Percentiles rank a stretch among this genome's conserved stretches.
Evolutionary conservation across 2,797 vertebrate species (phyloP).

Genomic region (Potorous gilbertii): DNA sequence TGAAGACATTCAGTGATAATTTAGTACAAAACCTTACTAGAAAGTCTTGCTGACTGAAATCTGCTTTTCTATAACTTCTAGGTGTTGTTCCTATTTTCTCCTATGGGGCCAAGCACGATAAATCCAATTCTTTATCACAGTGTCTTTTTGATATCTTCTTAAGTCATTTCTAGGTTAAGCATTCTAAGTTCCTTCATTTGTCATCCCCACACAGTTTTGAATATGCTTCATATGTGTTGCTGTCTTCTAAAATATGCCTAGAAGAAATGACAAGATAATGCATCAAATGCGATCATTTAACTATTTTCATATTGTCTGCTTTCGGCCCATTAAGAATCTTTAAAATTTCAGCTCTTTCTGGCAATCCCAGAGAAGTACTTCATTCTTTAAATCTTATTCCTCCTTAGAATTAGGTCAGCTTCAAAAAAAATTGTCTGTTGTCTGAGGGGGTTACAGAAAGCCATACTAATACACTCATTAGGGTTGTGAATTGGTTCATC

Average conservation of each 20-base stretch:
- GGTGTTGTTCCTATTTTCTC: background rate
- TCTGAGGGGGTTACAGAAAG: background rate
- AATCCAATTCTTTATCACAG: background rate
- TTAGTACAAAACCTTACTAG: background rate
- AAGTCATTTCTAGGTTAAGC: background rate
- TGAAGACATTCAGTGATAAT: background rate
- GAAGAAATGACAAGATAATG: constrained; percentile 55
- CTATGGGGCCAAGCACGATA: background rate
- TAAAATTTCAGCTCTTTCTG: constrained; percentile 96
- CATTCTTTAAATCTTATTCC: constrained; percentile 93
- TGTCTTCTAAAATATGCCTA: background rate
- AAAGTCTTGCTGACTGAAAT: background rate
- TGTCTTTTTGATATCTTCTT: background rate
- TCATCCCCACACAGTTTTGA: background rate
- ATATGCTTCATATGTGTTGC: background rate
- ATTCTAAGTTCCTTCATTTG: background rate
- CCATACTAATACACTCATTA: background rate
- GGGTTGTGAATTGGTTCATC: background rate
- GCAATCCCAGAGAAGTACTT: constrained; percentile 93
- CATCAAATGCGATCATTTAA: constrained; percentile 76
- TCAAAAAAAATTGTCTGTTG: constrained; percentile 53
- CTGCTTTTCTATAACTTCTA: background rate
- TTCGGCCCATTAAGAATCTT: constrained; percentile 57
- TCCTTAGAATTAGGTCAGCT: constrained; percentile 94
- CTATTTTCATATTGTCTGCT: constrained; percentile 60